A percentile compares a stretch with the other conserved stretches of the same genome.
Evolutionary conservation across 2,888 invertebrate species (phyloP).

Genomic region (Erannis defoliaria): DNA sequence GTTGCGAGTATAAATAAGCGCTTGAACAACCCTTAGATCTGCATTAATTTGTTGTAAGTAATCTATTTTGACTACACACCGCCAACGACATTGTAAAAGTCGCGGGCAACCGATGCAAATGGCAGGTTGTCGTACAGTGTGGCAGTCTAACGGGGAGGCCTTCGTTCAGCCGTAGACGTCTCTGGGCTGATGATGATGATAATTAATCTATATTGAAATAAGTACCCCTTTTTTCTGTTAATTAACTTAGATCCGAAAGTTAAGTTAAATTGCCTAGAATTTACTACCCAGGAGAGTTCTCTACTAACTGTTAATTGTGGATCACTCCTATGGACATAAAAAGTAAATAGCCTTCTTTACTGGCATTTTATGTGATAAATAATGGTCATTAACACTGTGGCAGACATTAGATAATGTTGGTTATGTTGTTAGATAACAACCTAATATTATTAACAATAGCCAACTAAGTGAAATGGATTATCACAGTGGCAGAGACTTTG

Average conservation of each 20-base stretch:
- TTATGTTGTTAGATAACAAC: conserved; percentile 3
- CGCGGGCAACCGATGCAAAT: no score
- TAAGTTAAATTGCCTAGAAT: conserved; percentile 29
- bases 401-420: conserved; percentile 19
- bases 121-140: no score
- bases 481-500: not conserved
- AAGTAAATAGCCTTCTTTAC: conserved; percentile 44
- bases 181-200: no score
- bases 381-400: conserved; percentile 19
- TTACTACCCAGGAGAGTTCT: conserved; percentile 35
- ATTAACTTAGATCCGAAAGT: conserved; percentile 8
- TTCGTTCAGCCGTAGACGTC: no score
- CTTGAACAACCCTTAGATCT: no score
- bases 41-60: no score
- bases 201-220: no score
- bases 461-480: not conserved
- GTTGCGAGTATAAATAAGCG: no score
- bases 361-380: conserved; percentile 38
- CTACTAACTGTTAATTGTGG: conserved; percentile 48
- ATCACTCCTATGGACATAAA: conserved; percentile 45
- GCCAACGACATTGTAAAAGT: no score
- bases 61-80: no score
- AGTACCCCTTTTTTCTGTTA: not conserved
- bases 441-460: not conserved
- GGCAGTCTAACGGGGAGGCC: no score